Percentiles rank a stretch among this genome's conserved stretches.
phyloP scores from a whole-genome alignment of 1,140 invertebrate species.

The Delia radicum region DNA sequence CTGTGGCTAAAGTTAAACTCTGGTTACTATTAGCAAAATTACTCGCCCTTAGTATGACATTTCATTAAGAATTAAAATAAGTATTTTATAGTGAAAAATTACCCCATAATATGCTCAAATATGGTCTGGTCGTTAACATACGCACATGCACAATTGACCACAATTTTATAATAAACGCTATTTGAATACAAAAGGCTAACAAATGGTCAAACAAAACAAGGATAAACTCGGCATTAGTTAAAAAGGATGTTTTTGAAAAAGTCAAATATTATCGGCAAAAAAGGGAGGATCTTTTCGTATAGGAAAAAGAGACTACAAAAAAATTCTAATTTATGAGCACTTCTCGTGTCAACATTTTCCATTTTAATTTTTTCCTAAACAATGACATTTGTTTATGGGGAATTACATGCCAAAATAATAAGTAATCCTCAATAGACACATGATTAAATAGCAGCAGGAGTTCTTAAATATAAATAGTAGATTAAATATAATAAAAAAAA shows the following conservation, averaged over 20 bases:
- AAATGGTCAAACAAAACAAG: slow-evolving; percentile 16
- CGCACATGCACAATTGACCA: background rate
- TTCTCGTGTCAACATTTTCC: slow-evolving; percentile 15
- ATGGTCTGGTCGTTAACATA: background rate
- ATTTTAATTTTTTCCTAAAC: background rate
- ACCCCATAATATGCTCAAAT: background rate
- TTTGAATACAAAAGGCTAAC: background rate
- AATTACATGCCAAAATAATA: slow-evolving; percentile 19
- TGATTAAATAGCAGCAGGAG: slow-evolving; percentile 9
- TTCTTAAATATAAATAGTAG: background rate
- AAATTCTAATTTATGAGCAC: slow-evolving; percentile 15
- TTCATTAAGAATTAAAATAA: background rate
- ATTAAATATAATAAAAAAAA: background rate
- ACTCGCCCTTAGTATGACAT: background rate
- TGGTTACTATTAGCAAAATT: too few species aligned
- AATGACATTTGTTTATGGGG: slow-evolving; percentile 1
- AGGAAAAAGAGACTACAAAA: too few species aligned
- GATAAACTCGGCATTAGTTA: background rate
- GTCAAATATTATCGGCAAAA: background rate
- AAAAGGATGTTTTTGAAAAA: background rate
- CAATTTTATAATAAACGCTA: slow-evolving; percentile 4
- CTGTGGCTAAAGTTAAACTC: too few species aligned
- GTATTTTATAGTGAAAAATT: slow-evolving; percentile 9
- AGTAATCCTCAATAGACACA: slow-evolving; percentile 12
- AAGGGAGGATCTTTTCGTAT: background rate